Base-by-base conservation (phyloP, 2,888 invertebrate genomes). In the Antheraea yamamai region DNA sequence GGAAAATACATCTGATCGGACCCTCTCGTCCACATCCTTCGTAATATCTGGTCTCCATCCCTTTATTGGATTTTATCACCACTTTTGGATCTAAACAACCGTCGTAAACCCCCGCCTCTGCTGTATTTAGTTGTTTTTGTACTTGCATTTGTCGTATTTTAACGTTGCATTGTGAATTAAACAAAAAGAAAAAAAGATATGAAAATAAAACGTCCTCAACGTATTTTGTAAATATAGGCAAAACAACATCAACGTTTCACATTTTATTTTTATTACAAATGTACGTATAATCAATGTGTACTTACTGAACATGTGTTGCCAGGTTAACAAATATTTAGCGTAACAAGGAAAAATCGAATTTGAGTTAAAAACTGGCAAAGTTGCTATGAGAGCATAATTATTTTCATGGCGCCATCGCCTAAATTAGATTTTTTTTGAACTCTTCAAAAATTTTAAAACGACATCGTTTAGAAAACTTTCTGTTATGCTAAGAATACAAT, bases 1-100 rank as follows among this genome's bases (percentile, higher is more conserved):
- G 95, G 87, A 98, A 98, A 89, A 98, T 97, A 84, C 98, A 98
- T 74, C 97, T 95, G 79, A 98, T 97, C 12, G 97, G 96, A 8
- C 97, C 97, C 85, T 97, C 97, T 73, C 96, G 95, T 16, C 96
- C 96, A 80, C 96, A 96, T 6, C 96, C 96, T 83, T 96, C 96
- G 81, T 95, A 96, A 82, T 95, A 95, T 35, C 94, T 88, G 4
- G 93, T 95, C 83, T 95, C 95, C 94, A 95, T 95, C 76, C 85
- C 85, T 83, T 88, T 89, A 30, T 85, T 81, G 76, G 87, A 85
- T 86, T 88, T 88, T 75, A 87, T 82, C 78, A 75, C 81, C 75
- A 83, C 76, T 77, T 89, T 85, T 55, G 81, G 74, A 77, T 84
- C 83, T 80, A 82, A 82, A 73, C 80, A 80, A 80, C 86, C 84